phyloP scores from a whole-genome alignment of 2,113 vertebrate genomes.

The Synchiropus splendidus region DNA sequence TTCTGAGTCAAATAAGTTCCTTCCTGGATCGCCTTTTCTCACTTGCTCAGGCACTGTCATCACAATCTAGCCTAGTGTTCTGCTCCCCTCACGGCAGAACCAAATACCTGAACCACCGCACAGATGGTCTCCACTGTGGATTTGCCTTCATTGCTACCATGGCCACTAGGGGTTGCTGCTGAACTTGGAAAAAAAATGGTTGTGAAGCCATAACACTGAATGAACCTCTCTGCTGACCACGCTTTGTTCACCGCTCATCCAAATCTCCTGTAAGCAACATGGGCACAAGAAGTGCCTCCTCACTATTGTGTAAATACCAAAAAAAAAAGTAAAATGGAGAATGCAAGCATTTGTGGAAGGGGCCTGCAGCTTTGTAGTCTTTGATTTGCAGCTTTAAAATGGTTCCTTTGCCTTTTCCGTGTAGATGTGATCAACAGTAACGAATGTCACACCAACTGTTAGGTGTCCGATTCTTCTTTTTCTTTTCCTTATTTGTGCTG shows the following conservation, averaged over 20 bases:
- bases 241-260: constrained; percentile 54
- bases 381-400: constrained; percentile 60
- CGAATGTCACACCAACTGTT: constrained; percentile 57
- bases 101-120: constrained; percentile 41
- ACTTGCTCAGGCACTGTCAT: constrained; percentile 46
- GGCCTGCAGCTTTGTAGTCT: constrained; percentile 48
- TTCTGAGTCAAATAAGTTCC: too few species aligned
- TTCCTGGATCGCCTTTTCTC: constrained; percentile 51
- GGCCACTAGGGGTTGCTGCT: constrained; percentile 52
- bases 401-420: constrained; percentile 48
- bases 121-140: constrained; percentile 53
- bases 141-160: constrained; percentile 52
- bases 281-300: constrained; percentile 54
- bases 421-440: constrained; percentile 64
- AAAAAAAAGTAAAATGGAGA: constrained; percentile 21
- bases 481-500: constrained; percentile 35
- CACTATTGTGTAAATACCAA: constrained; percentile 59
- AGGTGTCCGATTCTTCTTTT: constrained; percentile 17
- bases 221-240: constrained; percentile 49
- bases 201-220: constrained; percentile 49
- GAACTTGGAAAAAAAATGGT: constrained; percentile 39
- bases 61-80: constrained; percentile 36
- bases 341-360: constrained; percentile 46
- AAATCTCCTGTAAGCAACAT: constrained; percentile 53
- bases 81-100: constrained; percentile 33